phyloP scores from a whole-genome alignment of 1,140 invertebrate species.

The Eufriesea mexicana region DNA sequence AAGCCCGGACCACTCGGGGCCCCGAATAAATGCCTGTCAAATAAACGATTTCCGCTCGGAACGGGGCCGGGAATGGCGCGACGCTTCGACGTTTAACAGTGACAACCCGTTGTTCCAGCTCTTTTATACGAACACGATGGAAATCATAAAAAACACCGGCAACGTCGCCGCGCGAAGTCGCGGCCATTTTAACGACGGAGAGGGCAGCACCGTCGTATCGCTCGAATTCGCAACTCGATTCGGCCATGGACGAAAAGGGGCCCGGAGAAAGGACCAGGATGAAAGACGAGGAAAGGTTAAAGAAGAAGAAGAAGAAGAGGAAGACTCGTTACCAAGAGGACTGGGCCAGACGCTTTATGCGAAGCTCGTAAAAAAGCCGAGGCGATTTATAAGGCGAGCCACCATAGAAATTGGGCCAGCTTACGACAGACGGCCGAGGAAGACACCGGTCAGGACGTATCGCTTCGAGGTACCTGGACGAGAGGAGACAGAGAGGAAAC shows the following conservation, averaged over 20 bases:
- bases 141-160: constrained; percentile 44
- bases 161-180: constrained; percentile 6
- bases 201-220: background rate
- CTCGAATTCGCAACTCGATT: constrained; percentile 31
- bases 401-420: constrained; percentile 64
- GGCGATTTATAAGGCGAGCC: constrained; percentile 62
- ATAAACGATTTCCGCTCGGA: constrained; percentile 23
- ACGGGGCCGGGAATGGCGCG: background rate
- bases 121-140: constrained; percentile 24
- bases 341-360: constrained; percentile 51
- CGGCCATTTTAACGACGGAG: constrained; percentile 39
- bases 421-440: constrained; percentile 50
- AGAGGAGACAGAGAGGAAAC: constrained; percentile 1
- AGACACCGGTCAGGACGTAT: constrained; percentile 17
- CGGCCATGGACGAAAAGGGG: background rate
- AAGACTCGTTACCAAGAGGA: constrained; percentile 47
- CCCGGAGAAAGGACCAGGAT: background rate
- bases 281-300: background rate
- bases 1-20: background rate
- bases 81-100: constrained; percentile 11
- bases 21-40: constrained; percentile 3
- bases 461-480: constrained; percentile 1
- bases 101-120: constrained; percentile 16
- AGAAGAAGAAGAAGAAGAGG: constrained; percentile 3
- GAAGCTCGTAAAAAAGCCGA: constrained; percentile 60